Evolutionary conservation across 2,113 vertebrate species (phyloP), one percentile per base, ranked within the genome.

Genomic region (Panthera tigris): DNA sequence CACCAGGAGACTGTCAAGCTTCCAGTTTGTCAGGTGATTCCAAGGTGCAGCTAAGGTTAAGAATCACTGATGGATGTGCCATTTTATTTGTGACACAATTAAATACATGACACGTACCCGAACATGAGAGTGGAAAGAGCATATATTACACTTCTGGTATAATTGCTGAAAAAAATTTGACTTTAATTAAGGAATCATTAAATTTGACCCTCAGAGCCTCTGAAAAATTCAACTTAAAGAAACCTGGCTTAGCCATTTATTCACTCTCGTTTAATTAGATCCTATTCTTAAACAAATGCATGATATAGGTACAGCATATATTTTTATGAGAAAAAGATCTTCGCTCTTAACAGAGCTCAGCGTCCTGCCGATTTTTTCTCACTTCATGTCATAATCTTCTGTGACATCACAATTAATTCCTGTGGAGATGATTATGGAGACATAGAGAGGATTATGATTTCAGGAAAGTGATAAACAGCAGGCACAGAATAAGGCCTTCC

Each of bases 371-470:
- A 57, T 95, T 97, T 5, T 95, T 98, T 97, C 96, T 50, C 57
- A 89, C 92, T 97, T 98, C 92, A 98, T 98, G 97, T 98, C 89
- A 98, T 98, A 98, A 98, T 98, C 97, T 95, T 97, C 74, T 94
- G 97, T 98, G 98, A 98, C 98, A 98, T 98, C 98, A 98, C 96
- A 98, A 98, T 99, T 99, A 98, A 98, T 97, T 98, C 98, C 98
- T 97, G 96, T 86, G 89, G 98, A 98, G 98, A 94, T 98, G 97
- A 98, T 98, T 98, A 98, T 90, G 98, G 92, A 94, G 88, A 96
- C 79, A 97, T 89, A 96, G 95, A 97, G 98, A 98, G 80, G 97
- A 98, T 98, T 98, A 98, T 98, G 96, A 98, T 98, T 99, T 98
- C 90, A 98, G 97, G 96, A 98, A 98, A 98, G 96, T 95, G 92